Evolutionary conservation across 2,888 invertebrate genomes (phyloP).

Genomic region (Chrysolina americana): DNA sequence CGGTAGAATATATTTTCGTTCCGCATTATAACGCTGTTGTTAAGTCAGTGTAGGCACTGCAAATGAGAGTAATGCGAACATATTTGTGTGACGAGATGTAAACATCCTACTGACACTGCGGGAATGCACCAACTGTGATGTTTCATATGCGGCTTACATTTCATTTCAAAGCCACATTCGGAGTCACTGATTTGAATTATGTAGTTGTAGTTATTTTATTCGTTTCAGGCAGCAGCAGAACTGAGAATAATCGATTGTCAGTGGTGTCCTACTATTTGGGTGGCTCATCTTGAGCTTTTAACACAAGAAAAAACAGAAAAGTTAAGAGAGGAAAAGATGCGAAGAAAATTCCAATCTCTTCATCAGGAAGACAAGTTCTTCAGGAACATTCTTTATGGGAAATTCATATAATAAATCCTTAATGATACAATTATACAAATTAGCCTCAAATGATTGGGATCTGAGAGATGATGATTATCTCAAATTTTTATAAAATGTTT

Average conservation of each 20-base stretch:
- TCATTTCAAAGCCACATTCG: constrained; percentile 26
- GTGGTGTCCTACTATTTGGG: no score
- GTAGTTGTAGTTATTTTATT: constrained; percentile 19
- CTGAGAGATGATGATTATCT: no score
- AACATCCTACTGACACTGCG: constrained; percentile 22
- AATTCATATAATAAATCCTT: no score
- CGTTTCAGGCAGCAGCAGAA: background rate
- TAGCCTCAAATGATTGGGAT: no score
- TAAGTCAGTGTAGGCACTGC: constrained; percentile 22
- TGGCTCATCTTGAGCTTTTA: no score
- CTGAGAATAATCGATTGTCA: background rate
- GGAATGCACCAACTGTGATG: constrained; percentile 11
- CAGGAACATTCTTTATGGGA: no score
- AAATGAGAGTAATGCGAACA: constrained; percentile 15
- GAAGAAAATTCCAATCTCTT: no score
- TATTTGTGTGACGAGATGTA: constrained; percentile 32
- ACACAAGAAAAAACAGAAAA: no score
- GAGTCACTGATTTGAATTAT: constrained; percentile 28
- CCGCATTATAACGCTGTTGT: constrained; percentile 19
- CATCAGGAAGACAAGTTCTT: no score
- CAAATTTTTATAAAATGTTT: no score
- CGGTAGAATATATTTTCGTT: constrained; percentile 21
- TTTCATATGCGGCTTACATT: constrained; percentile 14
- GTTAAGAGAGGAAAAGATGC: background rate
- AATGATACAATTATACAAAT: no score